Conservation (phyloP, 2,888 invertebrate genomes). For the Tipula vernalis region DNA sequence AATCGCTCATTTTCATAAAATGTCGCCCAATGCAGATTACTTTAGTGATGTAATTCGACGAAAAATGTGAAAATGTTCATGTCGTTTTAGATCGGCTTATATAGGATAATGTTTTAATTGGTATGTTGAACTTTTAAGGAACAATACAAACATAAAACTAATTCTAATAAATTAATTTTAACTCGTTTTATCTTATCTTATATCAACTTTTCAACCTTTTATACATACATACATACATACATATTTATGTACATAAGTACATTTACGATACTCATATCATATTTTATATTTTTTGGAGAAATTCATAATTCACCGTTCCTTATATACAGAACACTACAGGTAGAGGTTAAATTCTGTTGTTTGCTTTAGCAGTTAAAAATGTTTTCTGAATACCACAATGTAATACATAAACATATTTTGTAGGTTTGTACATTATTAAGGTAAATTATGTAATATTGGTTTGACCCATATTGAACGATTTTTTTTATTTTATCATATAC, state of each 20-base stretch:
- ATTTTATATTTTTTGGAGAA: background rate
- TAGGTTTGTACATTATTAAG: too few species aligned
- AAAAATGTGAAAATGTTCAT: too few species aligned
- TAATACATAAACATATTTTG: background rate
- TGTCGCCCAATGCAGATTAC: too few species aligned
- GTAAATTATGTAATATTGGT: too few species aligned
- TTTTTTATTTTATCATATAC: too few species aligned
- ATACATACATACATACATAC: background rate
- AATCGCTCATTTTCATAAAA: too few species aligned
- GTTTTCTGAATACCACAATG: background rate
- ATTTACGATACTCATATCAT: background rate
- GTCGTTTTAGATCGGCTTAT: background rate
- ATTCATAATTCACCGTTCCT: too few species aligned
- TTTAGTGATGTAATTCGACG: too few species aligned
- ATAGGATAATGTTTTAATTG: background rate
- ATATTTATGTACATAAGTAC: too few species aligned
- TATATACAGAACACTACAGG: background rate
- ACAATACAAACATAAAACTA: background rate
- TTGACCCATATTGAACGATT: too few species aligned
- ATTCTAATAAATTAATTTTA: background rate
- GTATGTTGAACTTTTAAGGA: background rate
- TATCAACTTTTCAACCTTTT: background rate
- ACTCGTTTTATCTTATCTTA: background rate
- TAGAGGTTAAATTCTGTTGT: background rate
- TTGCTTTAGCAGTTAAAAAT: background rate